Evolutionary conservation across 2,888 invertebrate genomes (phyloP), one percentile per base, ranked within the genome.

Genomic region (Plutella xylostella): DNA sequence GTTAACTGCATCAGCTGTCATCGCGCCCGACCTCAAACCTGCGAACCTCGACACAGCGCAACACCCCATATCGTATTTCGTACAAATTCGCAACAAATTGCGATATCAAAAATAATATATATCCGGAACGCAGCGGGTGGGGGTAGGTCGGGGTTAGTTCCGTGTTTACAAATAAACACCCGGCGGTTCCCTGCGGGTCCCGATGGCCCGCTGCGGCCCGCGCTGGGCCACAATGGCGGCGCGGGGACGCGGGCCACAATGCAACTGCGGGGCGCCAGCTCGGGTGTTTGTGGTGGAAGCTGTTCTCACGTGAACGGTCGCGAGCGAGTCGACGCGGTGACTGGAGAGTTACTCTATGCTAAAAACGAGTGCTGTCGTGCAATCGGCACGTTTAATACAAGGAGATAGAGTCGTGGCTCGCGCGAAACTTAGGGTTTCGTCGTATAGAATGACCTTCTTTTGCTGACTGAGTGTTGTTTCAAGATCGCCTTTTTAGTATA

Each of bases 121-220:
- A 34, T 12, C 18, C 9, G 11, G 19, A 19, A 15, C 15, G n/a
- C 21, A 19, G 31, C 19, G 42, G 42, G 19, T 18, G 12, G 11
- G 18, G 15, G 41, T 19, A 19, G 41, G 42, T 80, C 80, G 56
- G 72, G 71, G 58, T 67, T 56, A 60, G 63, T 57, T 56, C 63
- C 64, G 61, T 79, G 79, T 82, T 80, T 82, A 79, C 82, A 82
- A 82, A 82, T 80, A 82, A 76, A 78, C 82, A 82, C 71, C 76
- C 74, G 79, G 75, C 75, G 55, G 64, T 55, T 55, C 53, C 69
- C 66, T 58, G 62, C 42, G 48, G 63, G 50, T 51, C 52, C 61
- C 57, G 63, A 67, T 57, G 49, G 53, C 11, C 30, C 19, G 17
- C 20, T n/a, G n/a, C 55, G 55, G 45, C 56, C 60, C 60, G n/a